A percentile compares a stretch with the other conserved stretches of the same genome.
These are phyloP conservation scores for Turdus rufiventris DNA, from an alignment of 2,113 vertebrate species.

Conservation along the genomic window DNA sequence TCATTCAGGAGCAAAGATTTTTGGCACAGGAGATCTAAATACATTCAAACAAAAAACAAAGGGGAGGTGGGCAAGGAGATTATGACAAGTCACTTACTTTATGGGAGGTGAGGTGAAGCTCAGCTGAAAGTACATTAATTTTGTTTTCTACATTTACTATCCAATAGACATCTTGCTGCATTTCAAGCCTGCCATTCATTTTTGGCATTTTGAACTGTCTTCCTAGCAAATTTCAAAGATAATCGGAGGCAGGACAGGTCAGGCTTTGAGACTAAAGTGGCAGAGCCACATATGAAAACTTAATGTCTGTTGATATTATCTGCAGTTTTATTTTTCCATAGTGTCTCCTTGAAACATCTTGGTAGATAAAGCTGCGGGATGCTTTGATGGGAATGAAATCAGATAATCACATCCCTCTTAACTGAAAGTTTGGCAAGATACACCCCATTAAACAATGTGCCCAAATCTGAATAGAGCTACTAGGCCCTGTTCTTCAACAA, in stretches of 20 bases:
- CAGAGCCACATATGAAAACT: neutral
- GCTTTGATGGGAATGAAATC: slow-evolving; percentile 11
- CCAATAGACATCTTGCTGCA: rapidly evolving
- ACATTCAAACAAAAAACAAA: neutral
- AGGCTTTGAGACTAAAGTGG: neutral
- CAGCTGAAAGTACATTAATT: neutral
- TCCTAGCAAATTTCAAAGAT: neutral
- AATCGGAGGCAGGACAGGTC: neutral
- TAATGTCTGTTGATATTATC: neutral
- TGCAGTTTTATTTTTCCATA: neutral
- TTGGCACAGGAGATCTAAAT: neutral
- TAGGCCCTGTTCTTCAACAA: neutral
- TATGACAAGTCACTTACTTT: neutral
- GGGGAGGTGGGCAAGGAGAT: neutral
- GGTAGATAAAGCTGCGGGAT: neutral
- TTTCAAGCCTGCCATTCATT: neutral
- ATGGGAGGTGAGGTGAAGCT: neutral
- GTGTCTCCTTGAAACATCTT: neutral
- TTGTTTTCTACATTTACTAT: neutral
- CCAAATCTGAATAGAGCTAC: neutral
- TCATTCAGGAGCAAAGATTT: neutral
- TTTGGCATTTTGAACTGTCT: neutral
- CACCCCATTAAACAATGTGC: neutral
- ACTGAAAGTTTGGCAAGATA: slow-evolving; percentile 4
- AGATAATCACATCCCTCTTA: neutral